Evolutionary conservation across 1,140 invertebrate species (phyloP).

Genomic region (Hycleus phaleratus): DNA sequence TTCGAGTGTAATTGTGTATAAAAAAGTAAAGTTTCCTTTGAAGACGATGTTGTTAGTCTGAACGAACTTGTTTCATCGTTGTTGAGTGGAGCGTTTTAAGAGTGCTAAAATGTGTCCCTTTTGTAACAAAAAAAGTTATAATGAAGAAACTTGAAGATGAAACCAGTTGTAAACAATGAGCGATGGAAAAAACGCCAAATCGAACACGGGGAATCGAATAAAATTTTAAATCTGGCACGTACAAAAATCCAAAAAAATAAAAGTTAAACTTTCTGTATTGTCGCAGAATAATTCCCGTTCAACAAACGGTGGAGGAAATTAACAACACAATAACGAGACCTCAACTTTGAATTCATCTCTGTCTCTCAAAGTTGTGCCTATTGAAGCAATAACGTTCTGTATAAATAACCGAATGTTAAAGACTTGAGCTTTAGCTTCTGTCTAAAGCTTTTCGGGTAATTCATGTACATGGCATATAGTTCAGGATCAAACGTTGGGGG

Average conservation of each 20-base stretch:
- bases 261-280: too few relatives aligned
- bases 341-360: slow-evolving; percentile 4
- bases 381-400: slow-evolving; percentile 12
- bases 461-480: slow-evolving; percentile 20
- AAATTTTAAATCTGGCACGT: too few relatives aligned
- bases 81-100: slow-evolving; percentile 3
- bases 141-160: slow-evolving; percentile 12
- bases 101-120: slow-evolving; percentile 2
- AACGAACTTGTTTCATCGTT: slow-evolving; percentile 5
- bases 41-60: slow-evolving; percentile 5
- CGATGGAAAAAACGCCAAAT: background rate
- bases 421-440: slow-evolving; percentile 9
- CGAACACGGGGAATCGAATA: too few relatives aligned
- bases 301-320: slow-evolving; percentile 15
- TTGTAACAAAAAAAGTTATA: slow-evolving; percentile 7
- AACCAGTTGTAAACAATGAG: too few relatives aligned
- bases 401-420: slow-evolving; percentile 18
- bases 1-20: slow-evolving; percentile 12
- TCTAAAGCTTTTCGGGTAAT: background rate
- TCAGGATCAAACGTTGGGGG: slow-evolving; percentile 7
- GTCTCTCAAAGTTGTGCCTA: slow-evolving; percentile 18
- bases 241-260: too few relatives aligned
- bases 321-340: slow-evolving; percentile 21
- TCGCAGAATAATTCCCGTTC: too few relatives aligned
- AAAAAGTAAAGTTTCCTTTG: slow-evolving; percentile 13